A percentile compares a stretch with the other conserved stretches of the same genome.
These are phyloP conservation scores for Apistogramma diplotaenia DNA, from an alignment of 2,113 vertebrate species.

Conservation along the genomic window DNA sequence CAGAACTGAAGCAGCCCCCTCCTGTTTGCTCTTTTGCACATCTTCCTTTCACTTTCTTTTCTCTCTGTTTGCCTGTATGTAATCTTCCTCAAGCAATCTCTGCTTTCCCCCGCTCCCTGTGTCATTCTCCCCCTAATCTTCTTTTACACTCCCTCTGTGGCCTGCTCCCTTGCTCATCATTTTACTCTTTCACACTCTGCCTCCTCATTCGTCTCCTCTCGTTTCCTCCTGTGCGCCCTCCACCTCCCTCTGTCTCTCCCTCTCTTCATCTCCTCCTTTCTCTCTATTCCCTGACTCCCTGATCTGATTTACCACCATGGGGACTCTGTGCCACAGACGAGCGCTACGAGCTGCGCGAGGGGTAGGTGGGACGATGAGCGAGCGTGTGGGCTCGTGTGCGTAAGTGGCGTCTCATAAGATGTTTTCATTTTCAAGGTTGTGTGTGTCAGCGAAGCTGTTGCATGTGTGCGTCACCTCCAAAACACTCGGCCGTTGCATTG, in stretches of 20 bases:
- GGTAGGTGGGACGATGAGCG: slow-evolving; percentile 51
- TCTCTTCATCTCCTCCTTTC: background rate
- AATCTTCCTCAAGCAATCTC: slow-evolving; percentile 26
- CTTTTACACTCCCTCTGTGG: slow-evolving; percentile 25
- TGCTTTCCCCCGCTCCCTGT: background rate
- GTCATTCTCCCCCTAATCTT: slow-evolving; percentile 27
- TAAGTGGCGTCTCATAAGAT: slow-evolving; percentile 58
- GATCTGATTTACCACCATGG: slow-evolving; percentile 60
- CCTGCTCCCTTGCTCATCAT: slow-evolving; percentile 32
- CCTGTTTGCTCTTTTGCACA: slow-evolving; percentile 14
- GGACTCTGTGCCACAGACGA: slow-evolving; percentile 39
- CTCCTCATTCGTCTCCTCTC: background rate
- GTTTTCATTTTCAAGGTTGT: slow-evolving; percentile 64
- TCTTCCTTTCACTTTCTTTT: slow-evolving; percentile 1
- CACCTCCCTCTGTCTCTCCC: background rate
- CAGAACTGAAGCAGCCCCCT: slow-evolving; percentile 17
- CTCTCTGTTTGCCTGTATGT: slow-evolving; percentile 7
- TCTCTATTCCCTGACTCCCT: slow-evolving; percentile 57
- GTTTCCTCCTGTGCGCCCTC: background rate
- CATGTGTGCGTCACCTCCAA: slow-evolving; percentile 42
- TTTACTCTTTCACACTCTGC: slow-evolving; percentile 36
- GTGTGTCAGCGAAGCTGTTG: slow-evolving; percentile 63
- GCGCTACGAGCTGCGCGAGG: slow-evolving; percentile 19
- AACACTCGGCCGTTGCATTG: background rate
- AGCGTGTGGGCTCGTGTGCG: slow-evolving; percentile 59